Conservation (phyloP, 2,888 invertebrate species). For the Cepaea hortensis region DNA sequence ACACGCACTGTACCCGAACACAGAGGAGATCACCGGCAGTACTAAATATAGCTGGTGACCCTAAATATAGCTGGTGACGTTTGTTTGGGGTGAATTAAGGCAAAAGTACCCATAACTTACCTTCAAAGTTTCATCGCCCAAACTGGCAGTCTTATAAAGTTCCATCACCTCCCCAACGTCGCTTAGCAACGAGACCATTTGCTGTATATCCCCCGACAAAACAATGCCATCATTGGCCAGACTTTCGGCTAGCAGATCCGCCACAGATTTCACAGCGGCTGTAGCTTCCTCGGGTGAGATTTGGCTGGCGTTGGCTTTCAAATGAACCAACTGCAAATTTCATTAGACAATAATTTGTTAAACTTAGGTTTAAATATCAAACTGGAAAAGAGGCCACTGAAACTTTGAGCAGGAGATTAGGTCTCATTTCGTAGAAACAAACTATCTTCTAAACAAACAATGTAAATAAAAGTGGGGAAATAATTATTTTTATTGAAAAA, state of each 20-base stretch:
- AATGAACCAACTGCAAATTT: background rate
- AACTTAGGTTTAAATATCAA: background rate
- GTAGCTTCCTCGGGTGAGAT: background rate
- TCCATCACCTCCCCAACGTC: background rate
- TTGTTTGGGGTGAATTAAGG: too few relatives aligned
- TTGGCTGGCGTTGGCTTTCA: background rate
- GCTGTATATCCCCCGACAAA: background rate
- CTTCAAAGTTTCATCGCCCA: background rate
- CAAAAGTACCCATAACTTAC: background rate
- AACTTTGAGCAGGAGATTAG: too few relatives aligned
- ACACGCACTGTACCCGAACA: too few relatives aligned
- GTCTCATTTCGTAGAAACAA: too few relatives aligned
- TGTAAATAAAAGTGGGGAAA: too few relatives aligned
- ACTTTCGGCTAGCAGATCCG: background rate
- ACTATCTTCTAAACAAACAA: too few relatives aligned
- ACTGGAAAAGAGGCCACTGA: too few relatives aligned
- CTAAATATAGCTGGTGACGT: too few relatives aligned
- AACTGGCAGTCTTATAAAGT: background rate
- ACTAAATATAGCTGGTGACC: too few relatives aligned
- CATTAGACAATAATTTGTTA: background rate
- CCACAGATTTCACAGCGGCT: background rate
- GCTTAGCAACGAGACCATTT: background rate
- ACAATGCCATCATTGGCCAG: background rate
- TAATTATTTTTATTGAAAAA: too few relatives aligned
- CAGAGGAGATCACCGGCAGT: too few relatives aligned